Conservation (phyloP, 1,140 invertebrate species). For the Mycetomoellerius zeteki region DNA sequence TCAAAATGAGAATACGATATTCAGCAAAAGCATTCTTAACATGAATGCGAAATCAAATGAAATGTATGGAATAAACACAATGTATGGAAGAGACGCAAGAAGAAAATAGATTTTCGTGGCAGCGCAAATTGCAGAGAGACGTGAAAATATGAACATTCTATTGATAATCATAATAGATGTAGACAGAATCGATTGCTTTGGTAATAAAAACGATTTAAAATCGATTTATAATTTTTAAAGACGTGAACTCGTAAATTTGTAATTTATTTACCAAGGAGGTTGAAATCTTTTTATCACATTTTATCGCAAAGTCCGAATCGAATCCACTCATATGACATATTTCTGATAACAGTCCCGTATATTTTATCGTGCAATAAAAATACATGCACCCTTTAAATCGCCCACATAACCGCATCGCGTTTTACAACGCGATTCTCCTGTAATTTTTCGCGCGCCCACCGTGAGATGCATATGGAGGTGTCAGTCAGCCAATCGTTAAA, state of each 20-base stretch:
- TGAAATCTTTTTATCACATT: background rate
- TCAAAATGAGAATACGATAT: constrained; percentile 17
- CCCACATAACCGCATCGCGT: constrained; percentile 21
- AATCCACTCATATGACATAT: background rate
- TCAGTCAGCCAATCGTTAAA: constrained; percentile 57
- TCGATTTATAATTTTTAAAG: background rate
- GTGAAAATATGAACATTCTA: background rate
- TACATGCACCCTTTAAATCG: background rate
- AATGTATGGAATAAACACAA: constrained; percentile 2
- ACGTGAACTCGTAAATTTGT: background rate
- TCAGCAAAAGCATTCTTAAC: background rate
- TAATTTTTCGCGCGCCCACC: background rate
- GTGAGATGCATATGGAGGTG: constrained; percentile 22
- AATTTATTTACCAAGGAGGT: background rate
- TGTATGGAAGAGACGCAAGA: too few species aligned
- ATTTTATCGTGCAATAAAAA: constrained; percentile 31
- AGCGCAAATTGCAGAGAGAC: background rate
- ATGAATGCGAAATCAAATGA: background rate
- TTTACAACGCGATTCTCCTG: background rate
- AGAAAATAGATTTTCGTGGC: background rate
- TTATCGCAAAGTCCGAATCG: background rate
- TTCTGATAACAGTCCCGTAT: background rate
- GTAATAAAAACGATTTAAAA: background rate
- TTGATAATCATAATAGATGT: background rate
- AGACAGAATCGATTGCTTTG: background rate